Conservation (phyloP, 2,797 vertebrate species). For the Trachops cirrhosus region DNA sequence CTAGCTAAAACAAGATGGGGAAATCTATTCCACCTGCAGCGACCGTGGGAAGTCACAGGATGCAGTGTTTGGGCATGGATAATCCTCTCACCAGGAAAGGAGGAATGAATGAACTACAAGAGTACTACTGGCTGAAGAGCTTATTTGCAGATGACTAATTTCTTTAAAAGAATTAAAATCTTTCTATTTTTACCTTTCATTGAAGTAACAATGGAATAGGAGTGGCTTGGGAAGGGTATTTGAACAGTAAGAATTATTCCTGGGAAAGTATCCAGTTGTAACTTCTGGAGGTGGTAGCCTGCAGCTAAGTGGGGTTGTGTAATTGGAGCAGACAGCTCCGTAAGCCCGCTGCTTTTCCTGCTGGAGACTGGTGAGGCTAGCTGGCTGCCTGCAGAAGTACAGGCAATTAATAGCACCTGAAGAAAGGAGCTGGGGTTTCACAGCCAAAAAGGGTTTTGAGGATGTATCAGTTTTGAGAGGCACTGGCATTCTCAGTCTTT, state of each 20-base stretch:
- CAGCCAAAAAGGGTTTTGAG: background rate
- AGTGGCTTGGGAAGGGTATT: background rate
- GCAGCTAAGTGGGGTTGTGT: background rate
- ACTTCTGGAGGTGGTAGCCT: background rate
- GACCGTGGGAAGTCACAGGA: background rate
- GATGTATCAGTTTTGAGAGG: background rate
- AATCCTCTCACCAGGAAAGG: background rate
- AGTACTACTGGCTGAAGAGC: background rate
- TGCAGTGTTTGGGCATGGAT: background rate
- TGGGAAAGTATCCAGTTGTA: background rate
- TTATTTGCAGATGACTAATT: constrained; percentile 13
- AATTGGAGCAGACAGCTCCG: background rate
- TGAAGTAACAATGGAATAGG: background rate
- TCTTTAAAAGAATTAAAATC: background rate
- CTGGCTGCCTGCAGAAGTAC: background rate
- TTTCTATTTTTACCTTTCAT: constrained; percentile 5
- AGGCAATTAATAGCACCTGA: background rate
- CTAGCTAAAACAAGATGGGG: background rate
- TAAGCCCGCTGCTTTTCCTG: background rate
- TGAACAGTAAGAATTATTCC: background rate
- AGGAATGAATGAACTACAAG: background rate
- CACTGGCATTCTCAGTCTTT: background rate
- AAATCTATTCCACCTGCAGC: background rate
- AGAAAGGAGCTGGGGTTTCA: background rate
- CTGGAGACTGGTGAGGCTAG: background rate